phyloP scores from a whole-genome alignment of 2,888 invertebrate species.

The Apamea epomidion region DNA sequence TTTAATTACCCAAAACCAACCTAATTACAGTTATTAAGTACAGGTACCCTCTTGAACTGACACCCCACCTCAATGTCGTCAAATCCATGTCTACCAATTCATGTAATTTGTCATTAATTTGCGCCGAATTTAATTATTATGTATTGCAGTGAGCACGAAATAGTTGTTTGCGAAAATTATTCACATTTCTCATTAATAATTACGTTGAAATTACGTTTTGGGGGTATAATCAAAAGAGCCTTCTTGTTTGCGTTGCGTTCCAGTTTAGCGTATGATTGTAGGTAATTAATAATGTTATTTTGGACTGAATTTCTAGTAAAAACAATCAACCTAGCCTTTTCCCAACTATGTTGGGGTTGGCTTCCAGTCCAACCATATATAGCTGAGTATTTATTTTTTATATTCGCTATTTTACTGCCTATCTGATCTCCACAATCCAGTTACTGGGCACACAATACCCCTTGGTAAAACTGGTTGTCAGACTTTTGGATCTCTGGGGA shows the following conservation, averaged over 20 bases:
- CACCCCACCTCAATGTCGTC: conserved; percentile 57
- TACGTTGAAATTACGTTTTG: conserved; percentile 51
- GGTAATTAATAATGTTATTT: conserved; percentile 23
- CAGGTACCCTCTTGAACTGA: not conserved
- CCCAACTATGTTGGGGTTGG: not conserved
- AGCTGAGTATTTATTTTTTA: too few relatives aligned
- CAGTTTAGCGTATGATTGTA: conserved; percentile 30
- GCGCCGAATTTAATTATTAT: conserved; percentile 72
- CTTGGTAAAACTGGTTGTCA: not conserved
- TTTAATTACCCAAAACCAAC: not conserved
- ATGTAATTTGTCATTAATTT: conserved; percentile 75
- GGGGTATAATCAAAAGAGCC: conserved; percentile 43
- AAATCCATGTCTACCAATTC: conserved; percentile 71
- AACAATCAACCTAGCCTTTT: not conserved
- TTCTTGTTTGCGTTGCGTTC: conserved; percentile 31
- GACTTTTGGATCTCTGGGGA: not conserved
- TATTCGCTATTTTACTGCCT: not conserved
- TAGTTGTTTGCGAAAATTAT: conserved; percentile 70
- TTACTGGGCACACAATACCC: not conserved
- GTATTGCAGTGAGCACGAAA: conserved; percentile 63
- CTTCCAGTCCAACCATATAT: not conserved
- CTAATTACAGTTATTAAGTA: not conserved
- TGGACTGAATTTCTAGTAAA: not conserved
- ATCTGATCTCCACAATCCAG: not conserved
- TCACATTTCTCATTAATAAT: conserved; percentile 58